A percentile compares a stretch with the other conserved stretches of the same genome.
Conservation (phyloP, 2,888 invertebrate genomes). For the Endotricha flammealis region DNA sequence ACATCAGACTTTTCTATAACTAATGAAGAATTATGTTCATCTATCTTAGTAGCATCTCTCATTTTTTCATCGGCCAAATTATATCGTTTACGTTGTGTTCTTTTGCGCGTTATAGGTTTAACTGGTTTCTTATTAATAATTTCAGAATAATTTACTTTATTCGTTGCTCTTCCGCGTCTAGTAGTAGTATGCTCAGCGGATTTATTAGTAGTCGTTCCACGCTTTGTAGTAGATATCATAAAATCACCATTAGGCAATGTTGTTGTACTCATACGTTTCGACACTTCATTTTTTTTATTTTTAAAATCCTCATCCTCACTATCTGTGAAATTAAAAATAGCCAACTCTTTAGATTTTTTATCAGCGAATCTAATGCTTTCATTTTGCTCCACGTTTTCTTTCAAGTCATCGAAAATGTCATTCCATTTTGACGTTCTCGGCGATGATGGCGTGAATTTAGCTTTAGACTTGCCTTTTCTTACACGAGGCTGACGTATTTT, state of each 20-base stretch:
- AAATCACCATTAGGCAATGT: constrained; percentile 30
- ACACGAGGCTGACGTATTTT: constrained; percentile 31
- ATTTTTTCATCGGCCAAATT: constrained; percentile 51
- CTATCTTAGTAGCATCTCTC: constrained; percentile 34
- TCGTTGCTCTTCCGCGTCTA: constrained; percentile 19
- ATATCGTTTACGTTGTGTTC: constrained; percentile 15
- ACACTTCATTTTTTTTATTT: constrained; percentile 31
- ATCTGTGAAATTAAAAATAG: constrained; percentile 53
- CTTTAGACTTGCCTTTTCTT: constrained; percentile 29
- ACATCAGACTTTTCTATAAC: constrained; percentile 23
- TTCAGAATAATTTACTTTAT: constrained; percentile 27
- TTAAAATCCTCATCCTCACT: constrained; percentile 57
- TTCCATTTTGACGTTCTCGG: constrained; percentile 44
- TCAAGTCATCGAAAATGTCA: constrained; percentile 49
- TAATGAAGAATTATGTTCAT: constrained; percentile 45
- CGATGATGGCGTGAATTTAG: constrained; percentile 29
- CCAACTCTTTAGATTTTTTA: constrained; percentile 28
- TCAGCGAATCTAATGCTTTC: constrained; percentile 36
- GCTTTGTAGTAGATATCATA: constrained; percentile 15
- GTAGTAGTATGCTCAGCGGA: neutral
- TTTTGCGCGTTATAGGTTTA: constrained; percentile 16
- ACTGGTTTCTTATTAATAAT: constrained; percentile 20
- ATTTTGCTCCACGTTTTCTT: constrained; percentile 34
- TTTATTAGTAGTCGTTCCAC: too few relatives aligned
- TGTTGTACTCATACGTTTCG: constrained; percentile 30